Evolutionary conservation across 2,113 vertebrate species (phyloP).

Genomic region (Campylomormyrus tamandua): DNA sequence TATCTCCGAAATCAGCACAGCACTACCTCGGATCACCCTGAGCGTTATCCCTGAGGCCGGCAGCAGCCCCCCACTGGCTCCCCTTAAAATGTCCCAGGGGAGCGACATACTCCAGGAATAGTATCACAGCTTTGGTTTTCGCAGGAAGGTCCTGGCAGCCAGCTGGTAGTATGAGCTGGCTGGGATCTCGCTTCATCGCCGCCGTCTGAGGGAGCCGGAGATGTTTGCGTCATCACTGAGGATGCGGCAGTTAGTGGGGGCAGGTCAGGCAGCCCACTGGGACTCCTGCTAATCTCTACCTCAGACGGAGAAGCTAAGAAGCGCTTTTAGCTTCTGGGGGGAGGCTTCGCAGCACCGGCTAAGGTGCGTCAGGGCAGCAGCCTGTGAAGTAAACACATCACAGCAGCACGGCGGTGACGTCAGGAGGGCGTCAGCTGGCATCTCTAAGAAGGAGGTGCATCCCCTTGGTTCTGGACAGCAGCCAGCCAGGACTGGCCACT

Average conservation of each 20-base stretch:
- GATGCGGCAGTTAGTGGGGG: background rate
- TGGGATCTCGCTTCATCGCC: slow-evolving; percentile 18
- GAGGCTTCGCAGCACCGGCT: background rate
- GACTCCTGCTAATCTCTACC: background rate
- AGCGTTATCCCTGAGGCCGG: background rate
- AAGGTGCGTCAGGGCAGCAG: background rate
- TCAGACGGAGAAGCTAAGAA: background rate
- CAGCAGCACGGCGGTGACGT: background rate
- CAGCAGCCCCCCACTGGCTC: background rate
- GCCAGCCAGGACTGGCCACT: background rate
- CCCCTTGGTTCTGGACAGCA: background rate
- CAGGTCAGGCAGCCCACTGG: background rate
- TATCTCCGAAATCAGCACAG: background rate
- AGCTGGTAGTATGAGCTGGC: background rate
- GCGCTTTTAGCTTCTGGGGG: background rate
- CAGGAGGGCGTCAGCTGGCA: background rate
- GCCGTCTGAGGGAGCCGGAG: slow-evolving; percentile 25
- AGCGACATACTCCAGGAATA: background rate
- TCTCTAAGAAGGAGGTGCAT: background rate
- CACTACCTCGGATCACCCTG: background rate
- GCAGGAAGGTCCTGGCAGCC: background rate
- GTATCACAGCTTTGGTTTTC: background rate
- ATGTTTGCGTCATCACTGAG: slow-evolving; percentile 24
- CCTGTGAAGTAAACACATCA: background rate
- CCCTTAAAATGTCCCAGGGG: background rate